Base-by-base conservation (phyloP, 2,797 vertebrate genomes). In the Coilia nasus region DNA sequence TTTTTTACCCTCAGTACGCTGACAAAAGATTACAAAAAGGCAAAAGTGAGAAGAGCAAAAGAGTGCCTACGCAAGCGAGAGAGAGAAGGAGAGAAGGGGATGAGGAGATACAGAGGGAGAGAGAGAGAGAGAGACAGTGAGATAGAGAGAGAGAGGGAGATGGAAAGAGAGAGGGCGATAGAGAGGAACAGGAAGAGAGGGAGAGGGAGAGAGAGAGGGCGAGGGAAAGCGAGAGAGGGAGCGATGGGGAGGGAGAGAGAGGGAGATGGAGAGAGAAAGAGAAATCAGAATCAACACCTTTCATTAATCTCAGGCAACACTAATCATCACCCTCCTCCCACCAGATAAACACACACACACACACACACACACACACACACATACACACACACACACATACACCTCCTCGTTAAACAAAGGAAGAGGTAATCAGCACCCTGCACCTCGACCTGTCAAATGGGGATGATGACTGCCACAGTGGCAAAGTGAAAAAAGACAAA, bases 21-120 rank as follows among this genome's bases (percentile, higher is more conserved):
- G 35, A 78, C 71, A 78, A 78, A 78, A 78, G 71, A 78, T 78
- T 78, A 78, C 35, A 78, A 78, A 78, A 31, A 17, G 71, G 67
- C 31, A 21, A 44, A 44, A 44, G 35, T 78, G 31, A 44, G 17
- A 21, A 78, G 15, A 44, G 71, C 17, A 14, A 75, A 11, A 35
- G 67, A 75, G 67, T 75, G 15, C 14, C 31, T 35, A 35, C 15
- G 6, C 67, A 75, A 35, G 28, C 67, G 9, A 14, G 25, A 71
- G 64, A 31, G 28, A 71, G 25, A 64, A 14, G 80, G 81, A 83
- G 82, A 86, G 83, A 62, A 21, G 7, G 59, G n/a, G 59, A 62
- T 19, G 1, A 3, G 21, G n/a, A 62, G 60, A 62, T 5, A 62
- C 6, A 67, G 62, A 67, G 62, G 28, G 12, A 17, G 67, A 75